Evolutionary conservation across 2,888 invertebrate genomes (phyloP).

Genomic region (Drosophila tanythrix): DNA sequence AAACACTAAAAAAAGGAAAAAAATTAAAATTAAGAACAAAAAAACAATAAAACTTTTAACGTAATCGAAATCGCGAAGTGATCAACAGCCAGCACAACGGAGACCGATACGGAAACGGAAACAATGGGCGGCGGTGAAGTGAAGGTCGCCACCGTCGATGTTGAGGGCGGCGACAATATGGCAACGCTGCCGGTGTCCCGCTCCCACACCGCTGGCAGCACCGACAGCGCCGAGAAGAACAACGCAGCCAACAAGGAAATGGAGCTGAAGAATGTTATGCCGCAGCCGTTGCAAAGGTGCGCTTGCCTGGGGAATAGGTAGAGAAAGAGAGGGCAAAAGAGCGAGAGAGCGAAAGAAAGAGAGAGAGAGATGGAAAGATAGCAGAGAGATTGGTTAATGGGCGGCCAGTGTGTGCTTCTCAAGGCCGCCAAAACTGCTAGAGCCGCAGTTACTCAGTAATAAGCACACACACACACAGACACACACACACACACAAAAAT

Average conservation of each 20-base stretch:
- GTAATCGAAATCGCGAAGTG: slow-evolving; percentile 26
- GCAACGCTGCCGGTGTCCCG: slow-evolving; percentile 94
- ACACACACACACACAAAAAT: slow-evolving; percentile 2
- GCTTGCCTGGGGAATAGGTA: slow-evolving; percentile 40
- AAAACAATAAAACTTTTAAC: slow-evolving; percentile 10
- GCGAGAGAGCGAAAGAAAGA: not conserved
- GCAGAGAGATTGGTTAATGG: slow-evolving; percentile 12
- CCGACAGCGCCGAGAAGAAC: slow-evolving; percentile 92
- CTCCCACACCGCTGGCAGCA: slow-evolving; percentile 89
- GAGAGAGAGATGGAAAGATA: not conserved
- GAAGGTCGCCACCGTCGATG: slow-evolving; percentile 95
- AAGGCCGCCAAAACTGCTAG: slow-evolving; percentile 57
- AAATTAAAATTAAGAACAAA: not conserved
- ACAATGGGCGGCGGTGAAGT: slow-evolving; percentile 90
- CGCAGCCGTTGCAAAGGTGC: slow-evolving; percentile 94
- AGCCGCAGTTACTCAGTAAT: slow-evolving; percentile 28
- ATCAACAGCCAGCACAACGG: slow-evolving; percentile 65
- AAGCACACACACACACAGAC: slow-evolving; percentile 18
- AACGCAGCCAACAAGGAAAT: slow-evolving; percentile 94
- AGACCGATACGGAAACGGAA: slow-evolving; percentile 74
- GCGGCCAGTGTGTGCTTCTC: slow-evolving; percentile 41
- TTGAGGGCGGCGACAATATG: slow-evolving; percentile 94
- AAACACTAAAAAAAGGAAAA: slow-evolving; percentile 4
- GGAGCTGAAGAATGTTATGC: slow-evolving; percentile 94
- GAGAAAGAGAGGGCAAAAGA: not conserved